These are phyloP conservation scores for Meda fulgida DNA, from an alignment of 2,797 vertebrate genomes.

Conservation along the genomic window DNA sequence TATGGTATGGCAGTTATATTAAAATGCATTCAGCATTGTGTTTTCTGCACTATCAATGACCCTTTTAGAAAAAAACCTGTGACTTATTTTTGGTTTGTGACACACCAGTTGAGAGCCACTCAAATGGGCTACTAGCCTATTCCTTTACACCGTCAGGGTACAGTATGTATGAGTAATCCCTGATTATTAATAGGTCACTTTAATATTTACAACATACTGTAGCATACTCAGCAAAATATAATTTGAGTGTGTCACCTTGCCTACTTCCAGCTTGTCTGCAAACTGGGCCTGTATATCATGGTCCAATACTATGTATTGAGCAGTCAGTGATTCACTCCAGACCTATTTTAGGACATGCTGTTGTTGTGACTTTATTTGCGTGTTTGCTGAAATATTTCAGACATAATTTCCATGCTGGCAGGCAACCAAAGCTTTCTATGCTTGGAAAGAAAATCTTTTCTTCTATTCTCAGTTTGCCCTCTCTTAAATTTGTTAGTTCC, in stretches of 20 bases:
- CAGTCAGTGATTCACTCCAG: constrained; percentile 7
- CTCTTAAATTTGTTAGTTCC: background rate
- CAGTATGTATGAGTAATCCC: background rate
- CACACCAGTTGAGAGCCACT: background rate
- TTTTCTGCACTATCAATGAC: background rate
- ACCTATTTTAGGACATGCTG: constrained; percentile 15
- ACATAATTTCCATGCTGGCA: constrained; percentile 32
- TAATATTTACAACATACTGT: background rate
- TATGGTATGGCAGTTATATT: background rate
- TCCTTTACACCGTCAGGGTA: background rate
- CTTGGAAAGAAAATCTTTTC: constrained; percentile 15
- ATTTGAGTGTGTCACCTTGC: background rate
- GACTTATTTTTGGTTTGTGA: background rate
- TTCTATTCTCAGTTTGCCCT: background rate
- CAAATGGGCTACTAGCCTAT: background rate
- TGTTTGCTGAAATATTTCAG: constrained; percentile 27
- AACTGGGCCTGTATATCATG: background rate
- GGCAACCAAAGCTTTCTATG: constrained; percentile 16
- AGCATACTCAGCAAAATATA: background rate
- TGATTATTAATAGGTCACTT: constrained; percentile 16
- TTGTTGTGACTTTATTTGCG: constrained; percentile 33
- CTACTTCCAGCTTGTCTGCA: background rate
- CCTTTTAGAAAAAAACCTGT: background rate
- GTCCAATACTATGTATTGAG: background rate
- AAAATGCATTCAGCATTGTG: background rate